These are phyloP conservation scores for Sitophilus oryzae DNA, from an alignment of 1,140 invertebrate species.

Conservation along the genomic window DNA sequence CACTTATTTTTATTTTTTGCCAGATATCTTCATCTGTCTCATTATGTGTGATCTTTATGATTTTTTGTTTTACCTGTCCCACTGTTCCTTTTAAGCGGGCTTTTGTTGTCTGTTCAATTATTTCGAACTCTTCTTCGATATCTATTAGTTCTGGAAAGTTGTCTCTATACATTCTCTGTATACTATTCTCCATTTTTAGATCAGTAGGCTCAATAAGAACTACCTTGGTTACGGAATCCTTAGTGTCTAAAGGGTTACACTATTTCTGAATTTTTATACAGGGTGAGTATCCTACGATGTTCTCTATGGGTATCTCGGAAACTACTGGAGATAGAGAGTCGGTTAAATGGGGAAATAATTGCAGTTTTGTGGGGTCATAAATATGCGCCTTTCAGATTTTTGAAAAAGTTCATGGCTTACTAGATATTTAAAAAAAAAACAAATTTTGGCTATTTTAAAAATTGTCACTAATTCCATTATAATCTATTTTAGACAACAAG, in stretches of 20 bases:
- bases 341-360: too few species aligned
- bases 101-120: conserved; percentile 3
- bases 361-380: too few species aligned
- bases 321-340: too few species aligned
- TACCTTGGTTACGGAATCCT: conserved; percentile 2
- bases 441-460: too few species aligned
- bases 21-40: neutral
- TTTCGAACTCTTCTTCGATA: conserved; percentile 1
- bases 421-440: too few species aligned
- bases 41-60: neutral
- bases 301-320: too few species aligned
- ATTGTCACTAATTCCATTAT: too few species aligned
- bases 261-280: conserved; percentile 9
- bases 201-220: conserved; percentile 4
- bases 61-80: neutral
- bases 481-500: too few species aligned
- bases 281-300: too few species aligned
- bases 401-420: too few species aligned
- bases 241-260: conserved; percentile 4
- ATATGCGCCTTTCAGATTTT: too few species aligned
- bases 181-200: conserved; percentile 3
- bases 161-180: conserved; percentile 6
- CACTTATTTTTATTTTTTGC: neutral
- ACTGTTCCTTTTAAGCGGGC: neutral
- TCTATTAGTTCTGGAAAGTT: conserved; percentile 8